A percentile compares a stretch with the other conserved stretches of the same genome.
Evolutionary conservation across 2,888 invertebrate genomes (phyloP).

Genomic region (Sycophila texana): DNA sequence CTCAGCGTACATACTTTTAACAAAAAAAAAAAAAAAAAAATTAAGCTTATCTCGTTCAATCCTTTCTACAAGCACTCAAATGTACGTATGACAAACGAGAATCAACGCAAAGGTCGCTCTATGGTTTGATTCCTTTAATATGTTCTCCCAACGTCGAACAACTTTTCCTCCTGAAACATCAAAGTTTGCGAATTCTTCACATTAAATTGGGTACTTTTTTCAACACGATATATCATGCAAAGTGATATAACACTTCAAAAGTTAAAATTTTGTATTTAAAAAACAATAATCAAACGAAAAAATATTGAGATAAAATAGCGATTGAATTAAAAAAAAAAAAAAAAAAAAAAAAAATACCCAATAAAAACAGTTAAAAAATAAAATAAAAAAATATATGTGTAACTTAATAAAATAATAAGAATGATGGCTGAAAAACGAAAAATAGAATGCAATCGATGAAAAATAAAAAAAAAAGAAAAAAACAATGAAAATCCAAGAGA

Average conservation of each 20-base stretch:
- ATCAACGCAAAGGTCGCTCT: conserved; percentile 9
- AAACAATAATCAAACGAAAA: background rate
- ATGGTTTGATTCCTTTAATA: conserved; percentile 33
- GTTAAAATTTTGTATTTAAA: background rate
- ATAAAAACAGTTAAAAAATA: conserved; percentile 42
- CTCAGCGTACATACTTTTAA: conserved; percentile 28
- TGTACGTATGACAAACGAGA: background rate
- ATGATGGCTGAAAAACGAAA: conserved; percentile 31
- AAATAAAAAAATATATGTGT: conserved; percentile 48
- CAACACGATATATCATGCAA: background rate
- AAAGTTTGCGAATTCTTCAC: conserved; percentile 24
- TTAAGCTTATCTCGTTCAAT: conserved; percentile 37
- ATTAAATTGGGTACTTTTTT: conserved; percentile 10
- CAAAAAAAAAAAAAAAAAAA: conserved; percentile 29
- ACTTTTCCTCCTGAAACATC: conserved; percentile 57
- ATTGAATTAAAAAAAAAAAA: background rate
- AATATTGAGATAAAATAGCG: background rate
- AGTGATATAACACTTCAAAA: background rate
- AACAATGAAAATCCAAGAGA: conserved; percentile 58
- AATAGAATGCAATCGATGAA: background rate
- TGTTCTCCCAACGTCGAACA: conserved; percentile 50
- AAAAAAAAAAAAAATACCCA: conserved; percentile 1
- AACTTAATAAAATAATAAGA: conserved; percentile 25
- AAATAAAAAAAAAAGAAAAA: conserved; percentile 22
- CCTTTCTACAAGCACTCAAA: conserved; percentile 37